These are phyloP conservation scores for Megalopta genalis DNA, from an alignment of 1,140 invertebrate genomes.

Conservation along the genomic window DNA sequence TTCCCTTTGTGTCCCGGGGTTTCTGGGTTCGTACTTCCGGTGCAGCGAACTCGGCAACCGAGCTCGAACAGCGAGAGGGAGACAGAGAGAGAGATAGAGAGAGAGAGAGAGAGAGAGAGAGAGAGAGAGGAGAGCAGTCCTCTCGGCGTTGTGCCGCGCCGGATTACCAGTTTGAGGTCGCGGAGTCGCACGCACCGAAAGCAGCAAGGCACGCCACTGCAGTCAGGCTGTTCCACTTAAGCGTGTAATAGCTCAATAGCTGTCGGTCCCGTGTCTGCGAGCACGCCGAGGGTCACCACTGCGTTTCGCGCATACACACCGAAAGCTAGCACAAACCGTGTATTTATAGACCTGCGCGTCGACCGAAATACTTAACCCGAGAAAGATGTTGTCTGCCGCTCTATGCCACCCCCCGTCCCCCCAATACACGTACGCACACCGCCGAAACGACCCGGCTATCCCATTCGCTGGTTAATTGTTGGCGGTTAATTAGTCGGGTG, in stretches of 20 bases:
- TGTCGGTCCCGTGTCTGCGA: slow-evolving; percentile 65
- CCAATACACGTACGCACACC: neutral
- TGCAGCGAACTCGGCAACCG: neutral
- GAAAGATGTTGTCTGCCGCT: slow-evolving; percentile 3
- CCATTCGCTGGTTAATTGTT: neutral
- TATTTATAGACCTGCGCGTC: slow-evolving; percentile 42
- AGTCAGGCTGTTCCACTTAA: slow-evolving; percentile 70
- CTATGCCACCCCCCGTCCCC: neutral
- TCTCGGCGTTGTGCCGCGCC: slow-evolving; percentile 41
- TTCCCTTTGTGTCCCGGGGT: slow-evolving; percentile 26
- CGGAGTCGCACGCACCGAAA: slow-evolving; percentile 51
- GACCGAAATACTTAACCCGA: slow-evolving; percentile 39
- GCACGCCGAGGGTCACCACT: slow-evolving; percentile 52
- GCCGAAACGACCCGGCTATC: neutral
- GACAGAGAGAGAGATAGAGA: too few relatives aligned
- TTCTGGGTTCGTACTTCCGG: slow-evolving; percentile 4
- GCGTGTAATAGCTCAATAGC: slow-evolving; percentile 77
- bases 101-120: neutral
- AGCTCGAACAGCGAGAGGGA: neutral
- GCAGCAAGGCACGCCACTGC: slow-evolving; percentile 66
- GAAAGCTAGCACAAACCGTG: neutral
- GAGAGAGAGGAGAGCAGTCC: slow-evolving; percentile 38
- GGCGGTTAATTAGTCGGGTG: slow-evolving; percentile 19
- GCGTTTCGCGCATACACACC: slow-evolving; percentile 5
- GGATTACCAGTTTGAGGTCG: slow-evolving; percentile 64